Evolutionary conservation across 2,797 vertebrate species (phyloP), one percentile per base, ranked within the genome.

Genomic region (Cynopterus sphinx): DNA sequence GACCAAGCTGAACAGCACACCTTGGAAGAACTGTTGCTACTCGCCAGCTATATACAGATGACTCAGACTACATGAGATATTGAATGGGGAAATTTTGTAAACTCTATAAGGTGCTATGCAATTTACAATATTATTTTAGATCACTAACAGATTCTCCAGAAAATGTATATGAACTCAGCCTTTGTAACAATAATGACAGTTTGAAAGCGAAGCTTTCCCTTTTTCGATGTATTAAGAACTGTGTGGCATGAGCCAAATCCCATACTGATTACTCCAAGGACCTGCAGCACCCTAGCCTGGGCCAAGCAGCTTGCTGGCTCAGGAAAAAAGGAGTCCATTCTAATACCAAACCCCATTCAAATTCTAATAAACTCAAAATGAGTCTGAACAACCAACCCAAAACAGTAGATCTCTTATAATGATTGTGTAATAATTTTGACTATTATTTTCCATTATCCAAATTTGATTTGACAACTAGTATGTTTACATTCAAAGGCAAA

Each of bases 281-380:
- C 51, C 36, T 63, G 15, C 3, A 68, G 55, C 49, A 94, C n/a
- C 26, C 36, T 31, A 24, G 9, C 77, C 6, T 77, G 39, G 36
- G 41, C 71, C 51, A 91, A 75, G 61, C 31, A 94, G 78, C 9
- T 91, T 41, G 17, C 9, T 91, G 46, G 17, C 55, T 88, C 49
- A 75, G 33, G 71, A 87, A 81, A 93, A 87, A 87, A 71, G 46
- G 68, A 85, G 39, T 87, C 22, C 16, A 63, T 68, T 94, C 43
- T 93, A 90, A 90, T 6, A 92, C 19, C 51, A 95, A 94, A 97
- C 33, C 2, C 70, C 8, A 79, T 65, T 86, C 26, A 95, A 93
- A 96, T 11, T 57, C 84, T 55, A 26, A 95, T 33, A 94, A 89
- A 22, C n/a, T 84, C 33, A 92, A 83, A 71, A 92, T n/a, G 22